Percentiles rank a stretch among this genome's conserved stretches.
These are phyloP conservation scores for Hypsopygia costalis DNA, from an alignment of 2,888 invertebrate genomes.

Conservation along the genomic window DNA sequence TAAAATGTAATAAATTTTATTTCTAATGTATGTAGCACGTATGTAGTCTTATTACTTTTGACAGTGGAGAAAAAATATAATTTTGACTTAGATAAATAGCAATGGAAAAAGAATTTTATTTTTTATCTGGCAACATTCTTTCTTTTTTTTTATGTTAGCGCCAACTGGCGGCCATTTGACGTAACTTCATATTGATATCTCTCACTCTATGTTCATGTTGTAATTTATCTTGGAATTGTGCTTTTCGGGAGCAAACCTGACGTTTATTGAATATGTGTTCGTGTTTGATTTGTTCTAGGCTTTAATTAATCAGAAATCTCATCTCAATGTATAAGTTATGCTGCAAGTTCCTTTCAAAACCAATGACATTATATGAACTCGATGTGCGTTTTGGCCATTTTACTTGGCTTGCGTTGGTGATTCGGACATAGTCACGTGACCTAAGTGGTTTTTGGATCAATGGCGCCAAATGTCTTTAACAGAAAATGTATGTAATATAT, in stretches of 20 bases:
- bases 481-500: conserved; percentile 73
- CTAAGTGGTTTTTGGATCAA: conserved; percentile 76
- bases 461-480: conserved; percentile 78
- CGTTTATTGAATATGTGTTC: conserved; percentile 62
- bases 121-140: conserved; percentile 22
- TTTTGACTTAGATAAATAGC: no score
- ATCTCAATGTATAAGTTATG: conserved; percentile 67
- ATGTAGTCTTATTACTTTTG: no score
- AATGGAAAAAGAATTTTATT: no score
- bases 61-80: no score
- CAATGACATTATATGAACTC: conserved; percentile 76
- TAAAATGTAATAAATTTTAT: no score
- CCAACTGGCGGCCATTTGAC: conserved; percentile 59
- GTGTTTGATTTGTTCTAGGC: conserved; percentile 50
- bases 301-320: conserved; percentile 45
- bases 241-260: conserved; percentile 54
- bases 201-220: conserved; percentile 64
- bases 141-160: conserved; percentile 37
- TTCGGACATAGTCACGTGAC: conserved; percentile 80
- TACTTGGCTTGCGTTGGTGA: conserved; percentile 80
- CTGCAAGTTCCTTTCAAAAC: conserved; percentile 68
- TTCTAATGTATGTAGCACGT: no score
- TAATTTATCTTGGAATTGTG: conserved; percentile 65
- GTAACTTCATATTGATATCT: conserved; percentile 77
- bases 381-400: conserved; percentile 81